Base-by-base conservation (phyloP, 2,113 vertebrate genomes). In the Corvus moneduloides region DNA sequence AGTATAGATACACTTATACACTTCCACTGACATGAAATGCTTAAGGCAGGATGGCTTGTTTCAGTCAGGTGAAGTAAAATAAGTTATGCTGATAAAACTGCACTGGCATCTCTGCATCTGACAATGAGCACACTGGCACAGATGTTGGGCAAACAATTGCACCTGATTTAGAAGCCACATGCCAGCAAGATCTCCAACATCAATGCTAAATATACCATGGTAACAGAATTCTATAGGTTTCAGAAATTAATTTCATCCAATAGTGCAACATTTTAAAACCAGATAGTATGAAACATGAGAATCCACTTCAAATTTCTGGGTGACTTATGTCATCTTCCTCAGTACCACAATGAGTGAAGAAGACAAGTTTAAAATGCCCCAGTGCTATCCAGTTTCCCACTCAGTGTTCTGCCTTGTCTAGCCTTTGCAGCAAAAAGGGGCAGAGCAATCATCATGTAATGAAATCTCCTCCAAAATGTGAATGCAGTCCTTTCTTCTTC, bases 401-500 rank as follows among this genome's bases (percentile, higher is more conserved):
- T 75, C 84, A 19, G 41, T 54, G 44, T 84, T 74, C 71, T 92
- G 69, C 77, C 81, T 51, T 52, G 44, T 49, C 41, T 22, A 49
- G 79, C n/a, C 55, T 55, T 72, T 30, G 77, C 56, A 96, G 87
- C 89, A 93, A 95, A 96, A 94, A 18, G 17, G 55, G 64, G 61
- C n/a, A 96, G 74, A 87, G 84, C 63, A 61, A 88, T 94, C 63
- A 79, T 93, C 51, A 48, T 62, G 74, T 61, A 82, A 83, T 63
- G 83, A 95, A 96, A 96, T 90, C 86, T 84, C 93, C 64, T 81
- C 14, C 2, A 87, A 96, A 97, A 91, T 23, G 58, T 94, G 55
- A 88, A 87, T 92, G 75, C 56, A 73, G 58, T 28, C 71, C 68
- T 93, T 96, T 91, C 79, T 97, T 89, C 11, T 77, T 62, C 88